Evolutionary conservation across 2,888 invertebrate species (phyloP), one percentile per base, ranked within the genome.

Genomic region (Campopleginae sp.): DNA sequence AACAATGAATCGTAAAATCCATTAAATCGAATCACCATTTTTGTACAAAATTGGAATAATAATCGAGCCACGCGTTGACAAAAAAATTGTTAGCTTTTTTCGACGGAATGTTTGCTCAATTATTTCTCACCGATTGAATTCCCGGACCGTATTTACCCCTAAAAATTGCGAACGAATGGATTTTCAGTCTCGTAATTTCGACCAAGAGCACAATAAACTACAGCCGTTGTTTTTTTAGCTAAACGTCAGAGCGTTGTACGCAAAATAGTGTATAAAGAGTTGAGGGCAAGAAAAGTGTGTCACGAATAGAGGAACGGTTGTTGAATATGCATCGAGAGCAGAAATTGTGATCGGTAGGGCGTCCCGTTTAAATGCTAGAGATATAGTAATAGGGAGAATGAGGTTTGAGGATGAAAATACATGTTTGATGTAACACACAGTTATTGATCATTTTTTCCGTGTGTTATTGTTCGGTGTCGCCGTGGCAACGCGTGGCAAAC

Each of bases 401-500:
- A 58, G 58, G 58, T 58, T 61, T 86, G 77, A 38, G 80, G 66
- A 84, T 44, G 71, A 68, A 83, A 80, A 80, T 87, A 87, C 61
- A 84, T 31, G 54, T 71, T 66, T 48, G 65, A 38, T 27, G 48
- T 51, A 80, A 77, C 33, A 61, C 66, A 74, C n/a, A 54, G 48
- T 76, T 82, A 85, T 82, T 82, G 82, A 86, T 86, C 71, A 80
- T n/a, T 27, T 33, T 23, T 23, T 38, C 58, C 61, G 51, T 78
- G 58, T 84, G 87, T 82, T 86, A 86, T 89, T 89, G 76, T 65
- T 83, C 74, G 82, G 68, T 81, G 90, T 93, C 88, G 80, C 90
- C 90, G 86, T 91, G 88, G 87, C 88, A 89, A 93, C 92, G 75
- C 31, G 23, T 54, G 77, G 79, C 90, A 92, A 92, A 92, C 91